phyloP scores from a whole-genome alignment of 2,888 invertebrate genomes.

The Amiota mariae region DNA sequence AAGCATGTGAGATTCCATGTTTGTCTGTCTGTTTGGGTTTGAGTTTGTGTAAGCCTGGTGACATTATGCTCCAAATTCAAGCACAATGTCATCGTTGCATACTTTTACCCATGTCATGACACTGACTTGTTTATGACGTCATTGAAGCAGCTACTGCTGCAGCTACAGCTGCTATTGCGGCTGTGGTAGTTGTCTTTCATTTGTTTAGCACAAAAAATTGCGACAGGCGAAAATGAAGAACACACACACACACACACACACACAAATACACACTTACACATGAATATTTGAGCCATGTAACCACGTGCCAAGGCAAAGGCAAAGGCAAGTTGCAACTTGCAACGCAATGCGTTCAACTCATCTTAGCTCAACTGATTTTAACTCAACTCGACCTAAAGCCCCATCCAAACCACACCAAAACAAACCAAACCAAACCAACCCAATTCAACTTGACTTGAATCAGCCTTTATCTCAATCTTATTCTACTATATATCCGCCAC shows the following conservation, averaged over 20 bases:
- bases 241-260: slow-evolving; percentile 2
- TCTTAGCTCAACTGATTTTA: slow-evolving; percentile 31
- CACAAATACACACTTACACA: neutral
- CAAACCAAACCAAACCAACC: slow-evolving; percentile 33
- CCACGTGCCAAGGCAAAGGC: neutral
- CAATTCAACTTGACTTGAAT: too few relatives aligned
- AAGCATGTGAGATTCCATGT: too few relatives aligned
- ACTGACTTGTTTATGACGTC: slow-evolving; percentile 50
- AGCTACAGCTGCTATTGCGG: slow-evolving; percentile 34
- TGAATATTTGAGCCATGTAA: neutral
- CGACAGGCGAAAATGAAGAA: slow-evolving; percentile 9
- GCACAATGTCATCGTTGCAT: slow-evolving; percentile 44
- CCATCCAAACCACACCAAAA: neutral
- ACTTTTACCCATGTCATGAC: slow-evolving; percentile 39
- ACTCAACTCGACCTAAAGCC: neutral
- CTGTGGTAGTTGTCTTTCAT: slow-evolving; percentile 27
- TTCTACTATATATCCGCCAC: neutral
- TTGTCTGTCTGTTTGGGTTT: neutral
- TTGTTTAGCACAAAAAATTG: neutral
- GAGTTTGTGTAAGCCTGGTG: neutral
- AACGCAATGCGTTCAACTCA: neutral
- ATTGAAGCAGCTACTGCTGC: slow-evolving; percentile 45
- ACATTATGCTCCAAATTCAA: slow-evolving; percentile 22
- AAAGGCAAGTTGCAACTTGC: slow-evolving; percentile 7
- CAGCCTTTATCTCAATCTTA: neutral